Conservation (phyloP, 2,113 vertebrate genomes). For the human (Homo sapiens) region GRCh38 chr9:90376001-90376500, state of each 20-base stretch:
- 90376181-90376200: neutral
- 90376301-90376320: neutral
- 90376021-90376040: too few relatives aligned
- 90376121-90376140: neutral
- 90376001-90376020: too few relatives aligned
- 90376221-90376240: neutral
- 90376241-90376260: neutral
- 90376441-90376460: neutral
- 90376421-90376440: neutral
- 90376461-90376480: neutral
- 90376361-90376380: neutral
- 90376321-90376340: neutral
- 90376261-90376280: neutral
- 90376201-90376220: neutral
- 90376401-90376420: neutral
- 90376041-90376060: too few relatives aligned
- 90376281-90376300: neutral
- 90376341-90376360: neutral
- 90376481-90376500: neutral
- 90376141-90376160: neutral
- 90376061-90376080: neutral
- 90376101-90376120: neutral
- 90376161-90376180: neutral
- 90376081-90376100: neutral
- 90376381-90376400: neutral